Conservation (phyloP, 2,113 vertebrate species). For the Lophochroa leadbeateri region DNA sequence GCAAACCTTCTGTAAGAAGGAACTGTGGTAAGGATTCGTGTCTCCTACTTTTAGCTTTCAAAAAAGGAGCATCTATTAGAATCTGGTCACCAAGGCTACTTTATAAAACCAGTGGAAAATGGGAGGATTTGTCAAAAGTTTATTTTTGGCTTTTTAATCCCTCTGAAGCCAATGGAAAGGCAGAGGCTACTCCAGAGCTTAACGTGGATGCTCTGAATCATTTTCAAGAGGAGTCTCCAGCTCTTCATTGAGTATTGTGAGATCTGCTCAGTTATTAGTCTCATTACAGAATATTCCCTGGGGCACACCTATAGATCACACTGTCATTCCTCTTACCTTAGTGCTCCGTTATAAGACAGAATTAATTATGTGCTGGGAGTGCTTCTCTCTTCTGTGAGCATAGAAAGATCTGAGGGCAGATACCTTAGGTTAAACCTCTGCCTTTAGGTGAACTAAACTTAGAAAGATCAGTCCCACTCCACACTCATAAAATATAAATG, state of each 20-base stretch:
- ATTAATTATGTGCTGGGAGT: neutral
- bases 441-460: neutral
- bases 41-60: neutral
- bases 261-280: neutral
- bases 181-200: neutral
- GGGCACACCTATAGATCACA: conserved; percentile 12
- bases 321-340: conserved; percentile 3
- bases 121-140: neutral
- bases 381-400: neutral
- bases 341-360: conserved; percentile 14
- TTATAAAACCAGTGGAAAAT: neutral
- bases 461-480: neutral
- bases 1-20: neutral
- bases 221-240: neutral
- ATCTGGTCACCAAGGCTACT: neutral
- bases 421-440: neutral
- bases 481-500: neutral
- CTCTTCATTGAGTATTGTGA: neutral
- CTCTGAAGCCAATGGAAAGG: neutral
- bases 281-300: conserved; percentile 22
- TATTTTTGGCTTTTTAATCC: neutral
- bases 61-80: neutral
- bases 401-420: neutral
- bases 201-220: neutral
- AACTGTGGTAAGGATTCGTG: neutral